A percentile compares a stretch with the other conserved stretches of the same genome.
phyloP scores from a whole-genome alignment of 2,797 vertebrate species.

The Setipinna tenuifilis region DNA sequence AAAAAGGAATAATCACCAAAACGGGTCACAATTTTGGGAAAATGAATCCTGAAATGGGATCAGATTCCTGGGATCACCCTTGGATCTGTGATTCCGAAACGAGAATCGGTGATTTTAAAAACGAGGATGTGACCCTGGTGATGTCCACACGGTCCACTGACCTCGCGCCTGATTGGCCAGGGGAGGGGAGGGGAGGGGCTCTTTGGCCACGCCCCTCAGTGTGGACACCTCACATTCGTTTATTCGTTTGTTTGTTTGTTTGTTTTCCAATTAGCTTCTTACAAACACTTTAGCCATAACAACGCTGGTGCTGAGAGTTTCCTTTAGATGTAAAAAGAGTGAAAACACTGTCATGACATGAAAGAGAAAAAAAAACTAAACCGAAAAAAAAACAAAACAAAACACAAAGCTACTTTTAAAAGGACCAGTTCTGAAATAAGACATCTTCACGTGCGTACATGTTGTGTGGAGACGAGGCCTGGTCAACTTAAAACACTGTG shows the following conservation, averaged over 20 bases:
- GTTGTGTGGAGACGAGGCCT: conserved; percentile 64
- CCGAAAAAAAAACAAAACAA: conserved; percentile 65
- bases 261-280: not conserved
- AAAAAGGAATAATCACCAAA: not conserved
- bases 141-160: not conserved
- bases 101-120: not conserved
- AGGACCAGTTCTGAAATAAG: conserved; percentile 64
- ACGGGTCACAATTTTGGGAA: not conserved
- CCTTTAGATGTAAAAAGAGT: conserved; percentile 78
- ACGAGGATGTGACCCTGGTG: not conserved
- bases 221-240: not conserved
- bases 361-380: conserved; percentile 33
- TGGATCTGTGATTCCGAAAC: not conserved
- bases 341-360: conserved; percentile 50
- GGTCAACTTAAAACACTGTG: conserved; percentile 69
- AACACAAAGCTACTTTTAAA: conserved; percentile 50
- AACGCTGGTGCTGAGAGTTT: conserved; percentile 59
- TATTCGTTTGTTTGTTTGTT: not conserved
- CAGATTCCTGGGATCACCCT: not conserved
- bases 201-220: not conserved
- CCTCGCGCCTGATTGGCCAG: not conserved
- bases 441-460: conserved; percentile 82
- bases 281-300: not conserved
- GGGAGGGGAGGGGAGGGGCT: not conserved
- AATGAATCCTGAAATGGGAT: not conserved